Conservation (phyloP, 30 jellyfish, hydroid and myxozoan genomes). For the Aurelia coerulea region DNA sequence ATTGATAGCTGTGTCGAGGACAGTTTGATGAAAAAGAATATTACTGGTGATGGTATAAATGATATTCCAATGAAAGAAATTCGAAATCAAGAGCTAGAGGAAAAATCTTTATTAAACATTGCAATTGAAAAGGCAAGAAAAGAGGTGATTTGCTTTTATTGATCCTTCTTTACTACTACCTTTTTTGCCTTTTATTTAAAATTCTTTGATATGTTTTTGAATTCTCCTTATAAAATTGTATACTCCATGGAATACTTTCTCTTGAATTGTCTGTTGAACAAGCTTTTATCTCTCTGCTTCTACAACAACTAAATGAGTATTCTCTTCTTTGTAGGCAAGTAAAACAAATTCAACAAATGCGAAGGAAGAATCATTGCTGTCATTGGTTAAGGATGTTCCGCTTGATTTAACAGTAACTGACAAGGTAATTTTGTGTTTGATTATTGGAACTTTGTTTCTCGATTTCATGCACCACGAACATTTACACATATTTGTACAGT, state of each 20-base stretch:
- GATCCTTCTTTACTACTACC: too few species aligned
- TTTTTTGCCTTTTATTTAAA: too few species aligned
- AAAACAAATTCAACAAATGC: too few species aligned
- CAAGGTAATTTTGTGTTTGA: constrained; percentile 13
- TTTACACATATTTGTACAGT: not conserved
- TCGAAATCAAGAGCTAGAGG: not conserved
- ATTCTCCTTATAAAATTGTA: too few species aligned
- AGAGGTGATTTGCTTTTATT: not conserved
- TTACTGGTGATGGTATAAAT: not conserved
- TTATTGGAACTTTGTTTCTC: not conserved
- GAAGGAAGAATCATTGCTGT: not conserved
- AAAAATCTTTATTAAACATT: not conserved
- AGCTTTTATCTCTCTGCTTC: too few species aligned
- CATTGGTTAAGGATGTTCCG: constrained; percentile 19
- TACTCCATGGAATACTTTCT: too few species aligned
- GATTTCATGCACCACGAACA: not conserved
- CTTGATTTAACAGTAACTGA: constrained; percentile 33
- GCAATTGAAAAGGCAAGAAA: not conserved
- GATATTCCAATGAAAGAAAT: not conserved
- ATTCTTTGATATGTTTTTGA: too few species aligned
- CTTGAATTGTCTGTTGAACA: too few species aligned
- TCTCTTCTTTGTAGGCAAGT: too few species aligned
- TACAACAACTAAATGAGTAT: too few species aligned
- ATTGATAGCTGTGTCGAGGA: not conserved
- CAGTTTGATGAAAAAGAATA: not conserved